Evolutionary conservation across 2,888 invertebrate genomes (phyloP).

Genomic region (Hirtodrosophila trivittata): DNA sequence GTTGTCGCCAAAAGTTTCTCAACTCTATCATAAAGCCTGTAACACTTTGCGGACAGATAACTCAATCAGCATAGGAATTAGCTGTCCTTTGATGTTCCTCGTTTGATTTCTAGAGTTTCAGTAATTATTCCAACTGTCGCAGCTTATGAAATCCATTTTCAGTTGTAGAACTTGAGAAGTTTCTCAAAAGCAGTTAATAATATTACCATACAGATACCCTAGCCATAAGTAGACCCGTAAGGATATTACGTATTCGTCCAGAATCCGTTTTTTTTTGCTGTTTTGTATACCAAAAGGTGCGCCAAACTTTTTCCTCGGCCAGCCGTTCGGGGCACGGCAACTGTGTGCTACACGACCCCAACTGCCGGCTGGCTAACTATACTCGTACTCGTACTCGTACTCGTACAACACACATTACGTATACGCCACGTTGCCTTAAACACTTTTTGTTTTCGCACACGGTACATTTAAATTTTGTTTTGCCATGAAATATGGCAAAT

Average conservation of each 20-base stretch:
- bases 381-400: constrained; percentile 33
- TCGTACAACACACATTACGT: constrained; percentile 66
- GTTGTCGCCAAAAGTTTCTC: constrained; percentile 9
- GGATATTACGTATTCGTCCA: constrained; percentile 1
- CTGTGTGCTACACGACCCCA: constrained; percentile 2
- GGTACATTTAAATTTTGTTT: constrained; percentile 75
- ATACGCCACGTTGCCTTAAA: constrained; percentile 72
- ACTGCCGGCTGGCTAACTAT: constrained; percentile 32
- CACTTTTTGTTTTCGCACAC: constrained; percentile 75
- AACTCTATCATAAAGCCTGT: constrained; percentile 1
- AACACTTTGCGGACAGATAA: neutral
- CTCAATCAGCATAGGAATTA: neutral
- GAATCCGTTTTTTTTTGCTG: constrained; percentile 7
- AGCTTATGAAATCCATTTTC: too few species aligned
- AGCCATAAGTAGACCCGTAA: too few species aligned
- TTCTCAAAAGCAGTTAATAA: too few species aligned
- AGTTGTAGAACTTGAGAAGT: too few species aligned
- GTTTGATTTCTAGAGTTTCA: too few species aligned
- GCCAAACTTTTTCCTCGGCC: constrained; percentile 52
- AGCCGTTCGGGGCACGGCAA: constrained; percentile 27
- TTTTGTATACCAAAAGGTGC: constrained; percentile 64
- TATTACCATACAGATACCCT: too few species aligned
- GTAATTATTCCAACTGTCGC: too few species aligned
- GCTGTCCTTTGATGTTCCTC: neutral
- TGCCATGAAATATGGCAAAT: constrained; percentile 76